Evolutionary conservation across 2,797 vertebrate genomes (phyloP).

Genomic region (Rhinatrema bivittatum): DNA sequence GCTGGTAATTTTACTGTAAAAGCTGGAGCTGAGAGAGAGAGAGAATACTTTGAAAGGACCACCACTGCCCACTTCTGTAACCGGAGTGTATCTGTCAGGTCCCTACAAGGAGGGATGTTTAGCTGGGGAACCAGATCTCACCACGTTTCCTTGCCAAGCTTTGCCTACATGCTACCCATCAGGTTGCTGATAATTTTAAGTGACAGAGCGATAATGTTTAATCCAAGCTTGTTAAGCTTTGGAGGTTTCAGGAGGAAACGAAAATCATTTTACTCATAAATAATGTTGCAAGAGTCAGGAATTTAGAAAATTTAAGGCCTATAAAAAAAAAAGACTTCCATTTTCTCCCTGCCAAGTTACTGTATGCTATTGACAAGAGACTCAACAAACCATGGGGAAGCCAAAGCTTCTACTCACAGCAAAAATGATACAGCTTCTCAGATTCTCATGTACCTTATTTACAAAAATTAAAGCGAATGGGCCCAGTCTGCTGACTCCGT

Average conservation of each 20-base stretch:
- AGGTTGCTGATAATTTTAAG: constrained; percentile 45
- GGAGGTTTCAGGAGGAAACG: constrained; percentile 24
- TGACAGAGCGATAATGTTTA: constrained; percentile 37
- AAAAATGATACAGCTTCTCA: too few relatives aligned
- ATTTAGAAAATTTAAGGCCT: too few relatives aligned
- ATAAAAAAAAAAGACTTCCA: too few relatives aligned
- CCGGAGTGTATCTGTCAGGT: constrained; percentile 66
- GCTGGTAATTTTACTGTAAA: constrained; percentile 67
- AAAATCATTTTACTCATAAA: background rate
- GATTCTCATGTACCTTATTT: too few relatives aligned
- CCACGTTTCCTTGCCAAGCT: constrained; percentile 8
- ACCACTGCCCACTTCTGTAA: constrained; percentile 66
- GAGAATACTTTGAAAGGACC: constrained; percentile 63
- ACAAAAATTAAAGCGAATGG: too few relatives aligned
- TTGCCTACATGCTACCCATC: constrained; percentile 27
- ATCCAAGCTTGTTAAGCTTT: constrained; percentile 13
- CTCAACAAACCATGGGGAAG: too few relatives aligned
- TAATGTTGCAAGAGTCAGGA: too few relatives aligned
- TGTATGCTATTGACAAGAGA: too few relatives aligned
- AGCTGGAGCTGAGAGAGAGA: constrained; percentile 59
- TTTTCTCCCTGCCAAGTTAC: too few relatives aligned
- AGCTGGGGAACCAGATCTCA: constrained; percentile 18
- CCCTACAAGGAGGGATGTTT: constrained; percentile 51
- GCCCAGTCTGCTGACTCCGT: too few relatives aligned
- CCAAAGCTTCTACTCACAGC: too few relatives aligned